Base-by-base conservation (phyloP, 2,113 vertebrate genomes). In the Chionodraco myersi region DNA sequence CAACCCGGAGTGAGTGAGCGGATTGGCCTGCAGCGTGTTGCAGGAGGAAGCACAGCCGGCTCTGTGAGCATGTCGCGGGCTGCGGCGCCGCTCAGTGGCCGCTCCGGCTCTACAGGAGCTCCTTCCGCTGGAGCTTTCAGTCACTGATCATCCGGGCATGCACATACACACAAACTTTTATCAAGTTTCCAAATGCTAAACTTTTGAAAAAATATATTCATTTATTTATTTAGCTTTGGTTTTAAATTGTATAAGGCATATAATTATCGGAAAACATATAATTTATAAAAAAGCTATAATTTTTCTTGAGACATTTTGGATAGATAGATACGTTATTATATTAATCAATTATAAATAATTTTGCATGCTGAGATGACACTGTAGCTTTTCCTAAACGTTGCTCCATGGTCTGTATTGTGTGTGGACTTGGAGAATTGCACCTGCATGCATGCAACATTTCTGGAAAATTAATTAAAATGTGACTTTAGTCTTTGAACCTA, bases 61-160 rank as follows among this genome's bases (percentile, higher is more conserved):
- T 9, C 52, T 1, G 14, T 8, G 69, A 4, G 49, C 13, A 92
- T 88, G 86, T 84, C 69, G 86, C 82, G 94, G 94, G 83, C 93
- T 93, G 90, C 93, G 91, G 94, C 94, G 94, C 94, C 94, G 78
- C 94, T 87, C 88, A 94, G 94, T 95, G 95, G 93, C 80, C 73
- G 61, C 60, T 69, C 65, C 57, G 63, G 68, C 54, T 41, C 13
- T 41, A 41, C 72, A 13, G 57, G 59, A 51, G 67, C 75, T 78
- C 2, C 58, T 65, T 12, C 56, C 53, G 4, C 11, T 47, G 47
- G 6, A 5, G 47, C n/a, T 45, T 5, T 51, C 80, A 36, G 26
- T 49, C 18, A 45, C 66, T 58, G 36, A 80, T 65, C 36, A 69
- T 56, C 66, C 64, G 44, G 63, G 3, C 65, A 23, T 72, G 15